Evolutionary conservation across 1,140 invertebrate genomes (phyloP), one percentile per base, ranked within the genome.

Genomic region (Orchestia grillus): DNA sequence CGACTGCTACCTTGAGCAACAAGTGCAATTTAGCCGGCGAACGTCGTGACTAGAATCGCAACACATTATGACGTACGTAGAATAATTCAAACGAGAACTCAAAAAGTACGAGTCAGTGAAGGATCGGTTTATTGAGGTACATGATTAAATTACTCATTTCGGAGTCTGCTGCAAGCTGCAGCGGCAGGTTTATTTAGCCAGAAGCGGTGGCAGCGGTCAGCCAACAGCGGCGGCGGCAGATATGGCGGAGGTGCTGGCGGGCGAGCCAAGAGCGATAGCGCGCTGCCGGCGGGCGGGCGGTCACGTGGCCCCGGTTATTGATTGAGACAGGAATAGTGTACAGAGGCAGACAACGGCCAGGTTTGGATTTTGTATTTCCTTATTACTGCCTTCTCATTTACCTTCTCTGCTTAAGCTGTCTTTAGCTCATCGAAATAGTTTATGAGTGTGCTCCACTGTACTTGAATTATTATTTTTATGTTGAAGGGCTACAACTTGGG

Each of bases 221-320:
- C n/a, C 6, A 53, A 6, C 47, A 53, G 47, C 47, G 6, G 47
- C 19, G 47, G 6, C 6, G 6, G 47, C 47, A 53, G 47, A 53
- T 19, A 19, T 53, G 47, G 47, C 47, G 94, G 94, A 42, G 43
- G 57, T 43, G 40, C 41, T 15, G 94, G 94, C 94, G 45, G 42
- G 41, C 94, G 43, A 53, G n/a, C 44, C 36, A n/a, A 95, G 94
- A 44, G 42, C 36, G 94, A 95, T 47, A 95, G 94, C n/a, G 94
- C 45, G 94, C n/a, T 42, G 45, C n/a, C 47, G 16, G 23, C 15
- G 42, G 6, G n/a, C n/a, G n/a, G n/a, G 16, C n/a, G 90, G 44
- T 42, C 40, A 91, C 28, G 44, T 41, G 28, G 43, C 92, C 28
- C 77, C 23, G 0, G 28, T 41, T 44, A n/a, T 43, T 96, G 62